Evolutionary conservation across 2,113 vertebrate genomes (phyloP), one percentile per base, ranked within the genome.

Genomic region (Pluvialis apricaria): DNA sequence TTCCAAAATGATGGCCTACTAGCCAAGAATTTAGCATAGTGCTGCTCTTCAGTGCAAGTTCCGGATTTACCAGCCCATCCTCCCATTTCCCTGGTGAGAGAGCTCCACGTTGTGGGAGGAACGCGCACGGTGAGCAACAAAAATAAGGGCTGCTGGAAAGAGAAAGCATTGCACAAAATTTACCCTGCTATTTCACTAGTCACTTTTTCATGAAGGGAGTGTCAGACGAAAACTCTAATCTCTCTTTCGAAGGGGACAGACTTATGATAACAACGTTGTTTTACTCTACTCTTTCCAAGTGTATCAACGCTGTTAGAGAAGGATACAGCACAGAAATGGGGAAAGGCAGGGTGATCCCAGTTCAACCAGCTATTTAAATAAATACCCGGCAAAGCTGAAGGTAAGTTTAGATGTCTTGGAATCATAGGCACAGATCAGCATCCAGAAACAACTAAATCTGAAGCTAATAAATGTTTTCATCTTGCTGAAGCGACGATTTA

Each of bases 31-130:
- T 95, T 38, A 72, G 22, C 61, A 36, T 10, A 75, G 31, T 19
- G 26, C 54, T 69, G 36, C 22, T 65, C 54, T 69, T 71, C 66
- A 34, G 38, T 57, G 24, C 34, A 47, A 77, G 32, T 47, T 57
- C 16, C 38, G 10, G 34, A 38, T 79, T 82, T 80, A 40, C 32
- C n/a, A 73, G 52, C 14, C 51, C 68, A 70, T 71, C 51, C 38
- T 83, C 55, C 49, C 40, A 38, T 72, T 95, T 93, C 83, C 28
- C 77, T 72, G 66, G 80, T 77, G 65, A 79, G 77, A 92, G 55
- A 95, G 96, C 91, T 96, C 92, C 90, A 90, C 91, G 0, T 40
- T 72, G 93, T 95, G 95, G 94, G 71, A 88, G 58, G 54, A 96
- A 91, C 0, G 0, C 40, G 82, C 47, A 91, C 11, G 7, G 36